Conservation (phyloP, 2,888 invertebrate species). For the Flabesymbios commensalis region DNA sequence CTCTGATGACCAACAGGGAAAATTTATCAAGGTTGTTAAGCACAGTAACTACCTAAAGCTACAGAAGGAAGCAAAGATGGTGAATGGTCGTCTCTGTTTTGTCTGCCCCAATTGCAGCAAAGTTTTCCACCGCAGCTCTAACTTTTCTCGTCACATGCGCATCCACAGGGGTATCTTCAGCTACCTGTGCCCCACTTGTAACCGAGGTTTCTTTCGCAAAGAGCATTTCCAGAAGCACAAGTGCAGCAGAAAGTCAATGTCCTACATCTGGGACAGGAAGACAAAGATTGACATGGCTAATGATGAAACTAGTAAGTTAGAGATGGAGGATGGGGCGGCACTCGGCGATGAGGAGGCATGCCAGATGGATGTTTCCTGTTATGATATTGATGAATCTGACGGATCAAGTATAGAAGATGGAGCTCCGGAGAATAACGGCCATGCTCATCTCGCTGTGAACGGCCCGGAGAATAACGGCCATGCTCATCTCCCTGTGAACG, state of each 20-base stretch:
- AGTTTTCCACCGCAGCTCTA: constrained; percentile 32
- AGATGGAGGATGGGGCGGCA: too few relatives aligned
- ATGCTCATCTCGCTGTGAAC: too few relatives aligned
- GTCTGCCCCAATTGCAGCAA: constrained; percentile 33
- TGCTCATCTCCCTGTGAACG: too few relatives aligned
- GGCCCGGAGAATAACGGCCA: too few relatives aligned
- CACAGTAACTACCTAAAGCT: constrained; percentile 33
- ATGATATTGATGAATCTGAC: too few relatives aligned
- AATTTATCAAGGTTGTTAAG: constrained; percentile 30
- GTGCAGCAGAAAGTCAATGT: constrained; percentile 22
- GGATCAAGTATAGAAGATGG: too few relatives aligned
- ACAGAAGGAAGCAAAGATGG: constrained; percentile 27
- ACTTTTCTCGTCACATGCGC: constrained; percentile 36
- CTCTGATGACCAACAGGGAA: too few relatives aligned
- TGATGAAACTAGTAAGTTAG: too few relatives aligned
- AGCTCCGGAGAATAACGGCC: too few relatives aligned
- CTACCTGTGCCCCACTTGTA: constrained; percentile 25
- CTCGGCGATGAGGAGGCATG: too few relatives aligned
- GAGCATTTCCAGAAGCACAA: constrained; percentile 35
- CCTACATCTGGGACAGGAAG: constrained; percentile 19
- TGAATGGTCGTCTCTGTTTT: constrained; percentile 30
- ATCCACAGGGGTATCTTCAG: constrained; percentile 35
- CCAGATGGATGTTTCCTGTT: too few relatives aligned
- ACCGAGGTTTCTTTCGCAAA: constrained; percentile 28
- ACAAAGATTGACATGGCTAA: constrained; percentile 7